These are phyloP conservation scores for Dichetophora obliterata DNA, from an alignment of 2,888 invertebrate genomes.

Conservation along the genomic window DNA sequence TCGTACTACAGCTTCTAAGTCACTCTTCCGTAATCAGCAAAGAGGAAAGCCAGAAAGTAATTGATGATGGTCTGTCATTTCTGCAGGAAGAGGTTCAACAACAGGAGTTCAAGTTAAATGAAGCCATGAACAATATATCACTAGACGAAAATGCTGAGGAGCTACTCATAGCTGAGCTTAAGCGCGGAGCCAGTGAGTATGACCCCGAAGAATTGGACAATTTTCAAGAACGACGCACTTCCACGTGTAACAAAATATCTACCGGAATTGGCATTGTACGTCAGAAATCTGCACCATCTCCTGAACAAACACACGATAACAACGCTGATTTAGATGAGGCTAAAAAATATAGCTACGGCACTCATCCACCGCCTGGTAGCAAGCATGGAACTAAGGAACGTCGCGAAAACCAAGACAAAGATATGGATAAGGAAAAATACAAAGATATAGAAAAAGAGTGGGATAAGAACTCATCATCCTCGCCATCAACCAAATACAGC, in stretches of 20 bases:
- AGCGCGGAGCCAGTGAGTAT: conserved; percentile 59
- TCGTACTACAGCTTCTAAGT: conserved; percentile 87
- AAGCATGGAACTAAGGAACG: conserved; percentile 50
- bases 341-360: conserved; percentile 60
- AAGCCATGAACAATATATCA: conserved; percentile 64
- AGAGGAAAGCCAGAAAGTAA: conserved; percentile 63
- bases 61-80: conserved; percentile 65
- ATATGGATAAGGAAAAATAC: conserved; percentile 51
- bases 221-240: conserved; percentile 60
- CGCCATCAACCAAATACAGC: conserved; percentile 60
- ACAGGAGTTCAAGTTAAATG: conserved; percentile 63
- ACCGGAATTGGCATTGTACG: conserved; percentile 56
- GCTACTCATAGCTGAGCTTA: conserved; percentile 67
- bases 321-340: conserved; percentile 39
- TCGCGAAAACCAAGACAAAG: conserved; percentile 59
- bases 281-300: conserved; percentile 66
- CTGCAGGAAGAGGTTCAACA: conserved; percentile 65
- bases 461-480: conserved; percentile 48
- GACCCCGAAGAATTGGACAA: conserved; percentile 58
- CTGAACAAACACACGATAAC: conserved; percentile 46
- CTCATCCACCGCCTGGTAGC: conserved; percentile 66
- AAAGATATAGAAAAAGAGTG: conserved; percentile 51
- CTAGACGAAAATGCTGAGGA: conserved; percentile 67
- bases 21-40: conserved; percentile 72
- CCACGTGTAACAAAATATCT: conserved; percentile 55